Evolutionary conservation across 1,140 invertebrate genomes (phyloP).

Genomic region (Ectropis grisescens): DNA sequence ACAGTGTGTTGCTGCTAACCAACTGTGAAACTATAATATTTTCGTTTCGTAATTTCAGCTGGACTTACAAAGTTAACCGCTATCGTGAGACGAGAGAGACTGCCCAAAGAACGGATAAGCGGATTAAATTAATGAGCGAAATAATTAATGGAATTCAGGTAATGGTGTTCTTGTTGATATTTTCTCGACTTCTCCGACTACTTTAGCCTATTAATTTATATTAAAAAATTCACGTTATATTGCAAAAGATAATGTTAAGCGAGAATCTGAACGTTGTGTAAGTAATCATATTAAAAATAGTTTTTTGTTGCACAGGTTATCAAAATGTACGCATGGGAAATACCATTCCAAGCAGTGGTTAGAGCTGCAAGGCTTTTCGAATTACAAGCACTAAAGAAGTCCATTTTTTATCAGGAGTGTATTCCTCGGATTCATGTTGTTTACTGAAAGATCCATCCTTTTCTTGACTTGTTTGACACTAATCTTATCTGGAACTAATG

Average conservation of each 20-base stretch:
- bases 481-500: no score
- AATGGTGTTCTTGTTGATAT: no score
- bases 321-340: conserved; percentile 85
- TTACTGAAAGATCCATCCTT: conserved; percentile 75
- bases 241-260: no score
- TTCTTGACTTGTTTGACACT: conserved; percentile 74
- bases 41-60: no score
- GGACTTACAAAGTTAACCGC: conserved; percentile 40
- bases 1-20: no score
- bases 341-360: conserved; percentile 73
- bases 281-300: no score
- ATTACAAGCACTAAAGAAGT: conserved; percentile 69
- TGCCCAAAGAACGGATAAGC: conserved; percentile 80
- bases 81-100: conserved; percentile 62
- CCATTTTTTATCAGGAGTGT: conserved; percentile 75
- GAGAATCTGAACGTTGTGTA: no score
- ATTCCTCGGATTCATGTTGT: conserved; percentile 73
- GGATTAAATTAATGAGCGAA: conserved; percentile 87
- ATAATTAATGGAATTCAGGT: conserved; percentile 83
- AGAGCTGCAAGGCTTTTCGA: conserved; percentile 71
- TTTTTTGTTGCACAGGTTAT: no score
- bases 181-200: no score
- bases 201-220: no score
- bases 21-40: no score
- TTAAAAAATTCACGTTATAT: no score